Percentiles rank a stretch among this genome's conserved stretches.
Evolutionary conservation across 2,113 vertebrate genomes (phyloP).

Genomic region (Nothobranchius furzeri): DNA sequence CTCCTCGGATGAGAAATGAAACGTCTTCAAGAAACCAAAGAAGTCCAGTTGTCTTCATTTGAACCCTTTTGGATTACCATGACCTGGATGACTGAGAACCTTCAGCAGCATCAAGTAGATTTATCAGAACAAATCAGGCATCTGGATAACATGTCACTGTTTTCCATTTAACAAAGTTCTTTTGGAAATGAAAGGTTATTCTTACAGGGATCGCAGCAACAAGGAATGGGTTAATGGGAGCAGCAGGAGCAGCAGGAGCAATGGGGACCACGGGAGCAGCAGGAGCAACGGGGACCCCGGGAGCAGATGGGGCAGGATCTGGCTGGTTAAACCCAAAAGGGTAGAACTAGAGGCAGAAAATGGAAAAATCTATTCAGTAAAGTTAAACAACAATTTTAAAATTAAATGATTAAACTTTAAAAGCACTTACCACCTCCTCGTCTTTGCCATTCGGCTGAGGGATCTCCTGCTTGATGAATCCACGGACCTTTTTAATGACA

Average conservation of each 20-base stretch:
- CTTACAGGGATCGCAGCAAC: slow-evolving; percentile 26
- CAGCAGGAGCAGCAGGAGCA: slow-evolving; percentile 11
- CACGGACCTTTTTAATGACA: slow-evolving; percentile 41
- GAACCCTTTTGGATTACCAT: no score
- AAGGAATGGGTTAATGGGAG: background rate
- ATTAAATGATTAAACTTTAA: slow-evolving; percentile 1
- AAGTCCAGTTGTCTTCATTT: no score
- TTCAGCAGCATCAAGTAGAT: background rate
- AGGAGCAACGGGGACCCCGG: background rate
- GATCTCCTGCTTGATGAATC: slow-evolving; percentile 69
- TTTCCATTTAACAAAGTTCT: background rate
- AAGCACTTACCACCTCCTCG: slow-evolving; percentile 58
- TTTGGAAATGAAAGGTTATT: background rate
- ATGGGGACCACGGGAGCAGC: background rate
- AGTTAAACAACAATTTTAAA: background rate
- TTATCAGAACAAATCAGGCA: background rate
- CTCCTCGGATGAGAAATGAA: no score
- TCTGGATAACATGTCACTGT: background rate
- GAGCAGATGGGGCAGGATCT: slow-evolving; percentile 1
- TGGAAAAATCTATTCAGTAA: background rate
- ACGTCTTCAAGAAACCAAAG: no score
- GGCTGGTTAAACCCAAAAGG: slow-evolving; percentile 42
- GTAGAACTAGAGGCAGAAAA: slow-evolving; percentile 35
- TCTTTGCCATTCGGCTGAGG: slow-evolving; percentile 32
- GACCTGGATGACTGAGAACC: no score